Evolutionary conservation across 2,113 vertebrate genomes (phyloP).

Genomic region (rat (Rattus norvegicus)): GRCr8 NC_086023.1:84475501-84476000

Average conservation of each 20-base stretch:
- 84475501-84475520: not conserved
- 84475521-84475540: not conserved
- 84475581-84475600: not conserved
- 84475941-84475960: constrained; percentile 39
- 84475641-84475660: not conserved
- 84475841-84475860: constrained; percentile 32
- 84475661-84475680: not conserved
- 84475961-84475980: constrained; percentile 61
- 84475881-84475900: constrained; percentile 61
- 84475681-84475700: constrained; percentile 40
- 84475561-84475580: not conserved
- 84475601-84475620: not conserved
- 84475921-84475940: constrained; percentile 60
- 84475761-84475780: constrained; percentile 74
- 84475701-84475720: constrained; percentile 58
- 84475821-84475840: constrained; percentile 57
- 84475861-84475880: constrained; percentile 68
- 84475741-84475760: constrained; percentile 64
- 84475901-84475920: constrained; percentile 40
- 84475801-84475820: constrained; percentile 62
- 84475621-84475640: not conserved
- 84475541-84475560: not conserved
- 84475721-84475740: constrained; percentile 65
- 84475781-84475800: constrained; percentile 54
- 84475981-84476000: constrained; percentile 70